These are phyloP conservation scores for Danio albolineatus DNA, from an alignment of 2,797 vertebrate species.

Conservation along the genomic window DNA sequence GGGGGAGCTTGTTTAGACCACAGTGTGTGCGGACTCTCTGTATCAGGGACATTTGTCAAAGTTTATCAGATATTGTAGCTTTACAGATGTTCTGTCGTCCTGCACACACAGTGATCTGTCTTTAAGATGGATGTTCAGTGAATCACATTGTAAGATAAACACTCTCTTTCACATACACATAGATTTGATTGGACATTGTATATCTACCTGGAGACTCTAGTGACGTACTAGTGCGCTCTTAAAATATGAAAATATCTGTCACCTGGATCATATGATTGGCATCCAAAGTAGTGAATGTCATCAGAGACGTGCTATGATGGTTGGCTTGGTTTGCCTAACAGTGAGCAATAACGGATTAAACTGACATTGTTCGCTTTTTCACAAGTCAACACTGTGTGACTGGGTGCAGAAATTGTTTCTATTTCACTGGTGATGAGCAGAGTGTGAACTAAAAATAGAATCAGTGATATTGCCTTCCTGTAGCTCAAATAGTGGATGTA, in stretches of 20 bases:
- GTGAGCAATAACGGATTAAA: background rate
- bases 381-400: background rate
- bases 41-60: conserved; percentile 11
- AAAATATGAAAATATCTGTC: conserved; percentile 32
- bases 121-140: conserved; percentile 28
- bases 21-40: conserved; percentile 6
- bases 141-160: conserved; percentile 23
- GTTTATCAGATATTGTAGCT: conserved; percentile 42
- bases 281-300: background rate
- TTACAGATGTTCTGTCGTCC: conserved; percentile 36
- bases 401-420: background rate
- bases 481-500: background rate
- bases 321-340: conserved; percentile 3
- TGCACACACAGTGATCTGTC: conserved; percentile 34
- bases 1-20: conserved; percentile 12
- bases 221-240: background rate
- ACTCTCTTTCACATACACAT: background rate
- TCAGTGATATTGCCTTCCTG: background rate
- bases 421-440: conserved; percentile 3
- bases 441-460: background rate
- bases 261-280: background rate
- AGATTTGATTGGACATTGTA: background rate
- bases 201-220: background rate
- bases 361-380: conserved; percentile 12
- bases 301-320: background rate